Evolutionary conservation across 2,113 vertebrate species (phyloP), one percentile per base, ranked within the genome.

Genomic region (Nerophis lumbriciformis): DNA sequence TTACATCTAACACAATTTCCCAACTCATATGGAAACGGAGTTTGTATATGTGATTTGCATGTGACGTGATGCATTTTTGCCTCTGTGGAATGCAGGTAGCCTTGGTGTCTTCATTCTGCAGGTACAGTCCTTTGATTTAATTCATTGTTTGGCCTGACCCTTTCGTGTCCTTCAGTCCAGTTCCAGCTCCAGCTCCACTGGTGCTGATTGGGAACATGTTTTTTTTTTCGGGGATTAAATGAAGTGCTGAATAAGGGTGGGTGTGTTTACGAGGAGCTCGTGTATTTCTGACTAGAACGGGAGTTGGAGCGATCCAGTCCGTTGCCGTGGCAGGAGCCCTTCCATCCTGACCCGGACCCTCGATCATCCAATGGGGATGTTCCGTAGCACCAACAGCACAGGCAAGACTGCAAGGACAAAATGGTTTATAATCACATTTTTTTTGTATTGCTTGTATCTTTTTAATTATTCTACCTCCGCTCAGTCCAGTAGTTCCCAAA

Each of bases 371-470:
- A 88, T 0, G 91, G 90, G 6, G 86, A 87, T 0, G 88, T 88
- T 36, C 92, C 83, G 75, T 94, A 92, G 87, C 94, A 95, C 93
- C 94, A 96, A 85, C 94, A 96, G 83, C 94, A 96, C 76, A 96
- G 90, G 70, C 94, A 96, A 0, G 94, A 94, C 94, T 96, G 48
- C 73, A 69, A 59, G n/a, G 59, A 53, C 11, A 78, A 12, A 56
- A 38, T 13, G 5, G 14, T 56, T 56, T 16, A 11, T 39, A 39
- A 38, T 52, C 10, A 52, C 6, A 11, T 37, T 53, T 37, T 44
- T 44, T 9, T 44, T 8, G 6, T 5, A 42, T 42, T 9, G 8
- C 8, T 9, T 42, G 39, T 9, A 3, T 42, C 39, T 42, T 42
- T 42, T 42, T 42, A 42, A 42, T 42, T 3, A 9, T 39, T 6